phyloP scores from a whole-genome alignment of 2,888 invertebrate genomes.

The Odontocolon sp. region DNA sequence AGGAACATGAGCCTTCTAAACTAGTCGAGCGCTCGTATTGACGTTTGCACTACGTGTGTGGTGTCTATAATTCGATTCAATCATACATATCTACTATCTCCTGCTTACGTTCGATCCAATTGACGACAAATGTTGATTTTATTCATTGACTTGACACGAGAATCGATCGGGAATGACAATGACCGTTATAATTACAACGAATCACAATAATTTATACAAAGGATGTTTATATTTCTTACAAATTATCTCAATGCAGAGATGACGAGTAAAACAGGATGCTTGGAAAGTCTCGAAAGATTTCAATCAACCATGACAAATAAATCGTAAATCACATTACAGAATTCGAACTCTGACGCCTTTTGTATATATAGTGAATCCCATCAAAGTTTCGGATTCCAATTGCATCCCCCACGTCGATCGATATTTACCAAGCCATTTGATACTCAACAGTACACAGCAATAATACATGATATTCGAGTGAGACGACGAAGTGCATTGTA shows the following conservation, averaged over 20 bases:
- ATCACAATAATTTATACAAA: neutral
- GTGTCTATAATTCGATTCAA: slow-evolving; percentile 40
- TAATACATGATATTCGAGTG: slow-evolving; percentile 1
- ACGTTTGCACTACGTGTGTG: slow-evolving; percentile 32
- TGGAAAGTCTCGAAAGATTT: neutral
- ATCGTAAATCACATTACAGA: neutral
- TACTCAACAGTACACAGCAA: neutral
- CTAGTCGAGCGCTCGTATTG: slow-evolving; percentile 56
- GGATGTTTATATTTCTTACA: neutral
- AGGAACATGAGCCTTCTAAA: slow-evolving; percentile 41
- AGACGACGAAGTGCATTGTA: slow-evolving; percentile 20
- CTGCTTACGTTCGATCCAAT: slow-evolving; percentile 43
- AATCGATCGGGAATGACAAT: slow-evolving; percentile 35
- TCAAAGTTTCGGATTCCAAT: slow-evolving; percentile 9
- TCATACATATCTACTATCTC: slow-evolving; percentile 43
- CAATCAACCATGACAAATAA: too few species aligned
- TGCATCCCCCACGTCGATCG: neutral
- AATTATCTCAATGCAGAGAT: neutral
- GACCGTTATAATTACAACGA: neutral
- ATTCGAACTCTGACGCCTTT: neutral
- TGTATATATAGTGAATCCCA: too few species aligned
- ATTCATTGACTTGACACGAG: slow-evolving; percentile 29
- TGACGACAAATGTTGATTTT: slow-evolving; percentile 41
- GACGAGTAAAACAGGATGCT: too few species aligned
- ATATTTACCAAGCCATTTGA: slow-evolving; percentile 11